Conservation (phyloP, 2,113 vertebrate genomes). For the Siniperca chuatsi region DNA sequence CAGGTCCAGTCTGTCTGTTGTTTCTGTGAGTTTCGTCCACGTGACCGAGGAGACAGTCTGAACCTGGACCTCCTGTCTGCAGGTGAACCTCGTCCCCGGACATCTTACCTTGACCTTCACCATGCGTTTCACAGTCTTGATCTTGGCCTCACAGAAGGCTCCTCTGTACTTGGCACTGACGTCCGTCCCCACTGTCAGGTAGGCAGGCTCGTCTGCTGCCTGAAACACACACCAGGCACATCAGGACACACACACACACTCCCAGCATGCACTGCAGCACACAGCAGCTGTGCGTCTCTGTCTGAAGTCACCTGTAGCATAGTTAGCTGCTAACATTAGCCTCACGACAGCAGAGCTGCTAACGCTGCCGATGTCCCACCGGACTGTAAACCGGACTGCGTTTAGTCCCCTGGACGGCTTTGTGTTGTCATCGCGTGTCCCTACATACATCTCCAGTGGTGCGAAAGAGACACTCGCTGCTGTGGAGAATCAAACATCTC, state of each 20-base stretch:
- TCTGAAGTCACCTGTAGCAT: background rate
- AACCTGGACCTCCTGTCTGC: background rate
- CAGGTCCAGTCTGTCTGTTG: too few relatives aligned
- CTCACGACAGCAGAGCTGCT: background rate
- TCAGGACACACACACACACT: background rate
- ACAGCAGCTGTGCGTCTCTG: background rate
- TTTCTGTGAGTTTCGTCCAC: too few relatives aligned
- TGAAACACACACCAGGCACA: slow-evolving; percentile 31
- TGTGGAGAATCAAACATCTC: too few relatives aligned
- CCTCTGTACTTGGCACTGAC: slow-evolving; percentile 99
- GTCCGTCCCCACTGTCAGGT: slow-evolving; percentile 98
- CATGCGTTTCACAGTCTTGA: slow-evolving; percentile 97
- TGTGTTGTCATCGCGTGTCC: too few relatives aligned
- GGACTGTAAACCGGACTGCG: too few relatives aligned
- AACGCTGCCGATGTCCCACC: too few relatives aligned
- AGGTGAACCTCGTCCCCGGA: background rate
- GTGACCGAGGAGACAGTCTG: background rate
- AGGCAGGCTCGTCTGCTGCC: slow-evolving; percentile 99
- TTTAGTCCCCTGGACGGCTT: too few relatives aligned
- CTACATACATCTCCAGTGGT: too few relatives aligned
- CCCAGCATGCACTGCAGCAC: background rate
- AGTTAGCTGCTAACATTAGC: background rate
- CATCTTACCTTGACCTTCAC: slow-evolving; percentile 97
- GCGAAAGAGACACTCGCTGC: too few relatives aligned
- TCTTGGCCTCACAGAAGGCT: slow-evolving; percentile 99